A percentile compares a stretch with the other conserved stretches of the same genome.
These are phyloP conservation scores for Neuroscelio doddi DNA, from an alignment of 2,888 invertebrate genomes.

Conservation along the genomic window DNA sequence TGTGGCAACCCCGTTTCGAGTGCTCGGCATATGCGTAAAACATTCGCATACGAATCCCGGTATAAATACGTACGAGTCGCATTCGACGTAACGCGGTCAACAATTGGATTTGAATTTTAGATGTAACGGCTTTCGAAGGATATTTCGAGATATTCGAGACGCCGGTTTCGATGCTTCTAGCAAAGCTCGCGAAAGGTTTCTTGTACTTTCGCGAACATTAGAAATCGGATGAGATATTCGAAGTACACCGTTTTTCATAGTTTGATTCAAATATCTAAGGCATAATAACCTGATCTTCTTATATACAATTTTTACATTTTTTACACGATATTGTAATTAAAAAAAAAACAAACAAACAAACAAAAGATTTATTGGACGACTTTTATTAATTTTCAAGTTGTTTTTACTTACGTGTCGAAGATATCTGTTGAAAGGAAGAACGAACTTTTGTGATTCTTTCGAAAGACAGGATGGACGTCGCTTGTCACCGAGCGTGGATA, in stretches of 20 bases:
- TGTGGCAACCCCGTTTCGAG: conserved; percentile 19
- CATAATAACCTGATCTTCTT: too few species aligned
- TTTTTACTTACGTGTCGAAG: conserved; percentile 48
- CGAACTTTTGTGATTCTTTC: conserved; percentile 27
- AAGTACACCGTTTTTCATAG: conserved; percentile 26
- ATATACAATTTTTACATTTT: too few species aligned
- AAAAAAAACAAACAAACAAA: too few species aligned
- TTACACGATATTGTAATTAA: too few species aligned
- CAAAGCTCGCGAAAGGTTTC: conserved; percentile 43
- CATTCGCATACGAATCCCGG: conserved; percentile 38
- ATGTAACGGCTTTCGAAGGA: conserved; percentile 36
- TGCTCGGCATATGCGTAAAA: conserved; percentile 37
- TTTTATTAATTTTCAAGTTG: too few species aligned
- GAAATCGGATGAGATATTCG: not conserved
- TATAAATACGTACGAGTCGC: conserved; percentile 41
- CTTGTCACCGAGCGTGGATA: conserved; percentile 12
- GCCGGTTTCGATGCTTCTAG: conserved; percentile 53
- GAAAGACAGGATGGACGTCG: conserved; percentile 21
- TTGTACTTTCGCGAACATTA: too few species aligned
- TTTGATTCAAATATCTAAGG: too few species aligned
- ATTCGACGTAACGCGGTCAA: conserved; percentile 43
- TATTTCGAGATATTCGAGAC: conserved; percentile 42
- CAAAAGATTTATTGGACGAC: too few species aligned
- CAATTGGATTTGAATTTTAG: conserved; percentile 49
- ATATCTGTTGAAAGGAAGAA: conserved; percentile 27